Base-by-base conservation (phyloP, 2,888 invertebrate genomes). In the Metallyticus violacea region DNA sequence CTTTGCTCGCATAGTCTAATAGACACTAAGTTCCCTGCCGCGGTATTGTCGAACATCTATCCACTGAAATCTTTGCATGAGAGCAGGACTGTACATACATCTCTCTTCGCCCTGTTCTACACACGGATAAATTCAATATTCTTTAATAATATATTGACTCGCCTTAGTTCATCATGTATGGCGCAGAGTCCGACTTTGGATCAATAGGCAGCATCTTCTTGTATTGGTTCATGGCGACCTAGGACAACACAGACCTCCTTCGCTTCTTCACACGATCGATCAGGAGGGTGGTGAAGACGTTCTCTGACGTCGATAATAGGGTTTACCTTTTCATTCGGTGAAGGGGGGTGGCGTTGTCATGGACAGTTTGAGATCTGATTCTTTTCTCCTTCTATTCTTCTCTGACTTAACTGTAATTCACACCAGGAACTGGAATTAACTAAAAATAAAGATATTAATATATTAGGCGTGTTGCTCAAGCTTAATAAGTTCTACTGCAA, bases 121-220 rank as follows among this genome's bases (percentile, higher is more conserved):
- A 76, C 83, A 77, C 28, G 27, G 77, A 83, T 82, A 78, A 85
- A 85, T 81, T 85, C 86, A 87, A 87, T 87, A 84, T 85, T 87
- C 85, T 87, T 87, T 80, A 87, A 87, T 87, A 87, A 87, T 87
- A 80, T 79, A 87, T 87, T 85, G 85, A 87, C 86, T 87, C 77
- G 77, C 83, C 83, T 83, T 77, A 83, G 83, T 83, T 77, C 83
- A 83, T 83, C 76, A 83, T 83, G 77, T 83, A 77, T 83, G 77
- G 83, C 77, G n/a, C 77, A 27, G 40, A 62, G 40, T 62, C 3
- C 22, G 40, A n/a, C n/a, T n/a, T n/a, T 62, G 40, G 40, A 62
- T 62, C 40, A 62, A 62, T 62, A 62, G 40, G 22, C 15, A 22
- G 40, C 15, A 62, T 62, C 40, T 62, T 62, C 40, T 62, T 15